Percentiles rank a stretch among this genome's conserved stretches.
phyloP scores from a whole-genome alignment of 1,140 invertebrate genomes.

The Aphis craccivora region DNA sequence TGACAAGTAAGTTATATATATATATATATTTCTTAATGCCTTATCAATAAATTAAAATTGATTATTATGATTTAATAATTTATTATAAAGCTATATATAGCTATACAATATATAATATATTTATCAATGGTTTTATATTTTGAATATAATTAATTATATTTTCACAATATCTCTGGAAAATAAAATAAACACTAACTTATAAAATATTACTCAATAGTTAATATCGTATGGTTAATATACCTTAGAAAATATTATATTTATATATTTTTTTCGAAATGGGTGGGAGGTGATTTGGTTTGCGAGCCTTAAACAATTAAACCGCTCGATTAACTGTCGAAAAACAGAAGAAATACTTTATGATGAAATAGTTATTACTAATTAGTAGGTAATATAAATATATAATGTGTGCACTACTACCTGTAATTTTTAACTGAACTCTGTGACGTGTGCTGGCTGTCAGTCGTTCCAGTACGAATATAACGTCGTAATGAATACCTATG shows the following conservation, averaged over 20 bases:
- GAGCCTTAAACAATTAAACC: too few relatives aligned
- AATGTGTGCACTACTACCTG: too few relatives aligned
- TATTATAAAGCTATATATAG: neutral
- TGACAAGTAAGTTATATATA: neutral
- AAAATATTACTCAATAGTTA: neutral
- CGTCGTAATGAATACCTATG: neutral
- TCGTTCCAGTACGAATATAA: neutral
- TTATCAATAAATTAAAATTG: constrained; percentile 3
- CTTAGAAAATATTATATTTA: neutral
- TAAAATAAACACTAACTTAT: neutral
- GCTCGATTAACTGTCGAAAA: neutral
- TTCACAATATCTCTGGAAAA: neutral
- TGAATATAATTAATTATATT: neutral
- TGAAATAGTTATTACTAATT: neutral
- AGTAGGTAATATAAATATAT: too few relatives aligned
- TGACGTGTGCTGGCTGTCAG: neutral
- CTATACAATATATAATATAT: neutral
- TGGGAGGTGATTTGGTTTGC: neutral
- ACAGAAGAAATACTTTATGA: neutral
- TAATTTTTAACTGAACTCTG: neutral
- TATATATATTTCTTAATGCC: neutral
- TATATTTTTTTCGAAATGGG: neutral
- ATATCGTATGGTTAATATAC: neutral
- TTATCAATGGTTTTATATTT: neutral
- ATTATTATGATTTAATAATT: neutral